Evolutionary conservation across 2,797 vertebrate species (phyloP).

Genomic region (Otolemur crassicaudatus): DNA sequence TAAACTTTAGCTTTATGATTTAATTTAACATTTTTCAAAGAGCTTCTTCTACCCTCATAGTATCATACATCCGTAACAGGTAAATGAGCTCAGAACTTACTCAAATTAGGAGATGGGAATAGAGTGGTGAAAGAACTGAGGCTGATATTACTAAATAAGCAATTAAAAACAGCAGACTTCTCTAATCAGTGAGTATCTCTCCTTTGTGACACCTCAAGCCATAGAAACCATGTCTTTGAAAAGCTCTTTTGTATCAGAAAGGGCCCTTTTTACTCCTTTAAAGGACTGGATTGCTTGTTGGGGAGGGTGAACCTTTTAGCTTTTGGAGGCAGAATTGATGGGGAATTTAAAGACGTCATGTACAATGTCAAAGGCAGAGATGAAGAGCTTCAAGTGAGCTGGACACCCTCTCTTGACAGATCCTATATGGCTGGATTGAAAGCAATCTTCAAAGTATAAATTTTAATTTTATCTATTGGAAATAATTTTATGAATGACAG

Average conservation of each 20-base stretch:
- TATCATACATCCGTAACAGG: conserved; percentile 40
- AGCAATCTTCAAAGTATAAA: conserved; percentile 20
- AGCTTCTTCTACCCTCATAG: not conserved
- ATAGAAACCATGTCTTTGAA: conserved; percentile 54
- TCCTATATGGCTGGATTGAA: not conserved
- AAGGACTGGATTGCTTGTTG: not conserved
- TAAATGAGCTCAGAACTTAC: conserved; percentile 48
- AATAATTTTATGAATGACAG: conserved; percentile 46
- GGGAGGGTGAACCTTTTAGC: not conserved
- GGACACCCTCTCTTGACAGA: not conserved
- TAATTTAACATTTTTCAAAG: conserved; percentile 54
- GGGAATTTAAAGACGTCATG: conserved; percentile 6
- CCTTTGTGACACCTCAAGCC: conserved; percentile 2
- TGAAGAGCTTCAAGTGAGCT: conserved; percentile 40
- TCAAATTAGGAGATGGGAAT: conserved; percentile 44
- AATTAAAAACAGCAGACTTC: conserved; percentile 51
- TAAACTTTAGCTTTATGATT: conserved; percentile 36
- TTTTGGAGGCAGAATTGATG: conserved; percentile 7
- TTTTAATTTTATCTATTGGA: conserved; percentile 56
- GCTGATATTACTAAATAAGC: conserved; percentile 40
- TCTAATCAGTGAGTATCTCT: conserved; percentile 38
- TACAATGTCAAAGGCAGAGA: conserved; percentile 11
- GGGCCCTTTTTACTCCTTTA: not conserved
- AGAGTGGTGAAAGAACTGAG: conserved; percentile 51
- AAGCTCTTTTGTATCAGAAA: conserved; percentile 43